phyloP scores from a whole-genome alignment of 2,113 vertebrate species.

The Cynopterus brachyotis region DNA sequence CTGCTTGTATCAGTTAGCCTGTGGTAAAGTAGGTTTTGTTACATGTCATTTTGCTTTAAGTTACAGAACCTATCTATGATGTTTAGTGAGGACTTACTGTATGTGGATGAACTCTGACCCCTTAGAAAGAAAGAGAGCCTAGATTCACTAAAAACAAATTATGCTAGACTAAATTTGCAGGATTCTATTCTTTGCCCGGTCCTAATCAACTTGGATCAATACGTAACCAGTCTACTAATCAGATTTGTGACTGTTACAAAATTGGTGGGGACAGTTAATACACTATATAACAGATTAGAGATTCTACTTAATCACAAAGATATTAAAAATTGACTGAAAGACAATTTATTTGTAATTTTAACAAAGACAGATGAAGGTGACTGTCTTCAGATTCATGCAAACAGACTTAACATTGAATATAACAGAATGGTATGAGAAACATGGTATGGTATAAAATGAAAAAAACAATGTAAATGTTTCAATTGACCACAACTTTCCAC shows the following conservation, averaged over 20 bases:
- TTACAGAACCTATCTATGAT: not conserved
- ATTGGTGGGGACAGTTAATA: not conserved
- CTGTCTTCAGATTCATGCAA: not conserved
- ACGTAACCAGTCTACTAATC: not conserved
- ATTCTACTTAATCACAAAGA: not conserved
- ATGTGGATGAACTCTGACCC: not conserved
- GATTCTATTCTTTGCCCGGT: not conserved
- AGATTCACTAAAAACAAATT: not conserved
- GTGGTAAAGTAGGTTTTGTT: not conserved
- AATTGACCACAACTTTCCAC: not conserved
- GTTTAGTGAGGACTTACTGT: not conserved
- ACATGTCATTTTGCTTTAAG: not conserved
- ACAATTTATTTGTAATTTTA: not conserved
- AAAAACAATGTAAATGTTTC: not conserved
- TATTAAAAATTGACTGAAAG: not conserved
- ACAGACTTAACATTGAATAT: not conserved
- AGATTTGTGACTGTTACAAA: not conserved
- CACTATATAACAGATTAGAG: not conserved
- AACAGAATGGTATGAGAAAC: not conserved
- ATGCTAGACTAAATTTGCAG: not conserved
- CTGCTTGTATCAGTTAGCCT: not conserved
- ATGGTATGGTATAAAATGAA: not conserved
- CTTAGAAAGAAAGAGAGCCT: slow-evolving; percentile 10
- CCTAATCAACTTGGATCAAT: slow-evolving; percentile 14
- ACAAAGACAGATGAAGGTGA: not conserved